These are phyloP conservation scores for Staurois parvus DNA, from an alignment of 2,797 vertebrate genomes.

Conservation along the genomic window DNA sequence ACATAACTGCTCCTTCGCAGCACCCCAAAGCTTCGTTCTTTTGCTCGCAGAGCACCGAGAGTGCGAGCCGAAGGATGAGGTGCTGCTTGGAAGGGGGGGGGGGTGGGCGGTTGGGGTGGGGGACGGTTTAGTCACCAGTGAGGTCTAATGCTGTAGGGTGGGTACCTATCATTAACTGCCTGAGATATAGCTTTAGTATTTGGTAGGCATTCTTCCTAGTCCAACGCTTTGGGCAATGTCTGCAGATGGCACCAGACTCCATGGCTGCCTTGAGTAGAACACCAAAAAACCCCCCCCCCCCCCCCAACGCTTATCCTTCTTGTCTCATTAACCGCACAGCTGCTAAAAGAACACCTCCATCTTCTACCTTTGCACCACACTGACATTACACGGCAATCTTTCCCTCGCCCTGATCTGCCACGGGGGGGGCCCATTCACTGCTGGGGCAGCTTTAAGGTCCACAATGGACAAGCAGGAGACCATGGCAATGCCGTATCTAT, in stretches of 20 bases:
- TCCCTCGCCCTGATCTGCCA: conserved; percentile 14
- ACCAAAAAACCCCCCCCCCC: neutral
- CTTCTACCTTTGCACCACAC: conserved; percentile 3
- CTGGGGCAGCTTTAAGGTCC: conserved; percentile 26
- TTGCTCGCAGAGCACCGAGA: neutral
- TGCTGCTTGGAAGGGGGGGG: conserved; percentile 12
- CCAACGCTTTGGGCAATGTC: conserved; percentile 57
- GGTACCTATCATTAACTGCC: conserved; percentile 70
- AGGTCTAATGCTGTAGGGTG: conserved; percentile 61
- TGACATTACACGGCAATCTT: neutral
- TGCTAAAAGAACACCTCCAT: conserved; percentile 46
- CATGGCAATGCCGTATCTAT: too few relatives aligned
- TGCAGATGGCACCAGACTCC: conserved; percentile 52
- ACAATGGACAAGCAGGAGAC: conserved; percentile 14
- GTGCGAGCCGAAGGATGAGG: neutral
- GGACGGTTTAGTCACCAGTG: conserved; percentile 35
- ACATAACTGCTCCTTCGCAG: conserved; percentile 78
- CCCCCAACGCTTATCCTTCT: conserved; percentile 33
- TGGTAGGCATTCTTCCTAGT: conserved; percentile 69
- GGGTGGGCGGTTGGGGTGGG: neutral
- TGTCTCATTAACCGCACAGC: conserved; percentile 39
- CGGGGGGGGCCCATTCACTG: neutral
- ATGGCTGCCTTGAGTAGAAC: conserved; percentile 17
- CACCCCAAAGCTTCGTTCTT: conserved; percentile 43
- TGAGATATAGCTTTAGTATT: conserved; percentile 76